These are phyloP conservation scores for Callorhinus ursinus DNA, from an alignment of 2,113 vertebrate species.

Conservation along the genomic window DNA sequence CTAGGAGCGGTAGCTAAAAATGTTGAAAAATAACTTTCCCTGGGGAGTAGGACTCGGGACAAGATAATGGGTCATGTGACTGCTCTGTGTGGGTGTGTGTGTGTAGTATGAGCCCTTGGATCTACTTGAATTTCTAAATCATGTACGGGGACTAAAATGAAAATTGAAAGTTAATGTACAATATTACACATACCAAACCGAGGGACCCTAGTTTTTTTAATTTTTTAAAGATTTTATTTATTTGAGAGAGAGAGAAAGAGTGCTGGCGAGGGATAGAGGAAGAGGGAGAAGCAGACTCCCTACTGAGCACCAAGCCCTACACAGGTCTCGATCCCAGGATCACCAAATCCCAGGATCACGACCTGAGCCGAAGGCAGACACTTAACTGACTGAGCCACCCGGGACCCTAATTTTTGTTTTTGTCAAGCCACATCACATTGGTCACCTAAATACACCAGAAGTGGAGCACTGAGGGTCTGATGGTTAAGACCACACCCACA, in stretches of 20 bases:
- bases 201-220: neutral
- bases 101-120: neutral
- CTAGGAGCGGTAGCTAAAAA: neutral
- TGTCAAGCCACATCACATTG: neutral
- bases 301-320: neutral
- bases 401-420: neutral
- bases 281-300: neutral
- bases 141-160: neutral
- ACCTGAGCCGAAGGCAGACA: neutral
- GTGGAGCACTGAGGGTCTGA: neutral
- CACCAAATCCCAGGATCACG: neutral
- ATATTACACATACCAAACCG: neutral
- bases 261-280: neutral
- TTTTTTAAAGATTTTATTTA: neutral
- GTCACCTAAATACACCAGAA: neutral
- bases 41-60: neutral
- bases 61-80: neutral
- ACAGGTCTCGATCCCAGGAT: neutral
- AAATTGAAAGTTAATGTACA: neutral
- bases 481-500: neutral
- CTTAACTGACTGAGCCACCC: neutral
- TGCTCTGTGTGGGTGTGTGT: neutral
- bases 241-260: neutral
- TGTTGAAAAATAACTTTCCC: neutral
- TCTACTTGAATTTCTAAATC: neutral